phyloP scores from a whole-genome alignment of 2,797 vertebrate genomes.

The Philypnodon macrostomus region DNA sequence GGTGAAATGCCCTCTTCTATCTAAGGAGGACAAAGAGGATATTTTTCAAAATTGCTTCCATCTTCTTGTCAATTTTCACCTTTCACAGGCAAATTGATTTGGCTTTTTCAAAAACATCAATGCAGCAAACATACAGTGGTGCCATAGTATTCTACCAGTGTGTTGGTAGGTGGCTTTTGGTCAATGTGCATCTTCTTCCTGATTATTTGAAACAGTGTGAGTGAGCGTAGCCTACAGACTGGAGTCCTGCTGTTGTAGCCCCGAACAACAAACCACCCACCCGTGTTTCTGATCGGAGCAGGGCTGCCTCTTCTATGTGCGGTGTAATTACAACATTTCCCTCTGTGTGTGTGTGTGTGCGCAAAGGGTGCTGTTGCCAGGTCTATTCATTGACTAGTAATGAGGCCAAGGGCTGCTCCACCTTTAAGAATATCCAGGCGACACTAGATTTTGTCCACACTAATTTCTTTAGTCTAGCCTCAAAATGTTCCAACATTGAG shows the following conservation, averaged over 20 bases:
- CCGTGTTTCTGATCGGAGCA: constrained; percentile 61
- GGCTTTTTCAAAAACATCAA: constrained; percentile 53
- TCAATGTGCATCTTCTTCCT: constrained; percentile 43
- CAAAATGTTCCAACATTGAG: too few relatives aligned
- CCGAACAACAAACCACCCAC: constrained; percentile 75
- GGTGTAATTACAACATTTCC: constrained; percentile 73
- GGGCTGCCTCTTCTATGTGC: constrained; percentile 49
- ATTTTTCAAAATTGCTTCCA: constrained; percentile 48
- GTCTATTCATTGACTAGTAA: constrained; percentile 68
- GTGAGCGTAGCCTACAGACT: constrained; percentile 50
- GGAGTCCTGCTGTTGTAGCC: constrained; percentile 63
- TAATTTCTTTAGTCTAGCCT: too few relatives aligned
- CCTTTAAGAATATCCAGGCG: constrained; percentile 50
- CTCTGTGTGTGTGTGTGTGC: constrained; percentile 38
- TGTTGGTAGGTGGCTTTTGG: constrained; percentile 59
- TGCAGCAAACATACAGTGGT: constrained; percentile 39
- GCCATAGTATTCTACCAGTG: constrained; percentile 21
- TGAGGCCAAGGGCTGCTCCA: constrained; percentile 53
- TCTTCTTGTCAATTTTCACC: constrained; percentile 43
- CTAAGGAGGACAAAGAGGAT: constrained; percentile 39
- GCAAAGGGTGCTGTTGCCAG: constrained; percentile 55
- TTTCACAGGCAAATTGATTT: constrained; percentile 48
- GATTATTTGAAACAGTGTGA: constrained; percentile 49
- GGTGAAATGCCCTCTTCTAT: constrained; percentile 18
- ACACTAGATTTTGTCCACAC: too few relatives aligned